Conservation (phyloP, 2,888 invertebrate species). For the Mythimna pallens region DNA sequence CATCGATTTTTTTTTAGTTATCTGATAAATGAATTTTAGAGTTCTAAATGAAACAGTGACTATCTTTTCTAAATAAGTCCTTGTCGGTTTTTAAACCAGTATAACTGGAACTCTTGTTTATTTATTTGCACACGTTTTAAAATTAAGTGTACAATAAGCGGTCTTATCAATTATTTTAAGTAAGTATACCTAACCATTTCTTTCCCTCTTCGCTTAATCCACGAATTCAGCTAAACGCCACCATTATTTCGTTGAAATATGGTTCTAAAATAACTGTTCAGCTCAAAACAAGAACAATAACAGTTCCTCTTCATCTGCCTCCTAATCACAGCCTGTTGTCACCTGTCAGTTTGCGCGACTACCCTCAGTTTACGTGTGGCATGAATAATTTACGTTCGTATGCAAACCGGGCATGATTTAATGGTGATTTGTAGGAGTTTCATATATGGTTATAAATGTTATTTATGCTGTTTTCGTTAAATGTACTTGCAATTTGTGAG, state of each 20-base stretch:
- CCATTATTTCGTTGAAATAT: background rate
- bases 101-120: too few relatives aligned
- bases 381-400: slow-evolving; percentile 29
- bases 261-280: background rate
- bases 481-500: background rate
- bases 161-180: too few relatives aligned
- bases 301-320: slow-evolving; percentile 1
- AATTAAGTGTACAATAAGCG: too few relatives aligned
- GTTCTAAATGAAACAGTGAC: too few relatives aligned
- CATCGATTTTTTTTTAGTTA: background rate
- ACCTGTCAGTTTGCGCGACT: slow-evolving; percentile 29
- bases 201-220: too few relatives aligned
- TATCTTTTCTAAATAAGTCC: too few relatives aligned
- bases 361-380: slow-evolving; percentile 19
- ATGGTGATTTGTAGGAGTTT: slow-evolving; percentile 47
- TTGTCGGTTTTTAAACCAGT: too few relatives aligned
- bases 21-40: too few relatives aligned
- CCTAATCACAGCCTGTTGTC: slow-evolving; percentile 1
- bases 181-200: too few relatives aligned
- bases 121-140: too few relatives aligned
- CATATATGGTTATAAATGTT: slow-evolving; percentile 31
- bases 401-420: slow-evolving; percentile 44
- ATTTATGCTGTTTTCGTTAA: background rate
- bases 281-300: background rate
- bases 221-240: too few relatives aligned